Conservation (phyloP, 2,797 vertebrate species). For the Thalassophryne amazonica region DNA sequence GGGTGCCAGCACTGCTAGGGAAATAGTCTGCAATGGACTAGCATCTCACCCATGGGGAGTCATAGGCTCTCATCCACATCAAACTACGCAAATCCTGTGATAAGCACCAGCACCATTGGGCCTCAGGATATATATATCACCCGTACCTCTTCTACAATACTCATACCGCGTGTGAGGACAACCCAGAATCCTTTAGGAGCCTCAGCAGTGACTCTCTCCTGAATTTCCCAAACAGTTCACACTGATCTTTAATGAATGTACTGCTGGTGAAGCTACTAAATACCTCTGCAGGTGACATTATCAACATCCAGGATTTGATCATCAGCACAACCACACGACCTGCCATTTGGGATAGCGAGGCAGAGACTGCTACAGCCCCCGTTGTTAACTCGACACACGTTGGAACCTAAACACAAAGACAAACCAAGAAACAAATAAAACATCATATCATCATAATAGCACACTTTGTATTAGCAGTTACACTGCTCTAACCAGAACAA, state of each 20-base stretch:
- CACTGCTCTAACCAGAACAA: too few relatives aligned
- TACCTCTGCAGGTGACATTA: conserved; percentile 93
- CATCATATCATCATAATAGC: not conserved
- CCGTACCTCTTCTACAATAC: too few relatives aligned
- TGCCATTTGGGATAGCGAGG: conserved; percentile 85
- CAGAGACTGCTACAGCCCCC: conserved; percentile 96
- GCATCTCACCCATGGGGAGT: too few relatives aligned
- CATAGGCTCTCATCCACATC: too few relatives aligned
- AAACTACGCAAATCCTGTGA: too few relatives aligned
- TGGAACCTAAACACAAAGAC: conserved; percentile 75
- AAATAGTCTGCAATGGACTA: too few relatives aligned
- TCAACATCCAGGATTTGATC: conserved; percentile 88
- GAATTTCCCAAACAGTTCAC: conserved; percentile 34
- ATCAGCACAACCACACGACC: conserved; percentile 92
- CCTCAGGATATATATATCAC: too few relatives aligned
- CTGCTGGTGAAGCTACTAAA: conserved; percentile 18
- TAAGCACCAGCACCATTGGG: too few relatives aligned
- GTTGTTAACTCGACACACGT: conserved; percentile 89
- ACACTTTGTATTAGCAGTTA: too few relatives aligned
- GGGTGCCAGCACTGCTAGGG: too few relatives aligned
- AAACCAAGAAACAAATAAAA: not conserved
- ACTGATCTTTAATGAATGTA: conserved; percentile 18
- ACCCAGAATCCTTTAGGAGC: conserved; percentile 18
- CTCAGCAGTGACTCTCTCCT: conserved; percentile 22
- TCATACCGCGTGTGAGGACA: too few relatives aligned